Base-by-base conservation (phyloP, 2,113 vertebrate species). In the Colius striatus region DNA sequence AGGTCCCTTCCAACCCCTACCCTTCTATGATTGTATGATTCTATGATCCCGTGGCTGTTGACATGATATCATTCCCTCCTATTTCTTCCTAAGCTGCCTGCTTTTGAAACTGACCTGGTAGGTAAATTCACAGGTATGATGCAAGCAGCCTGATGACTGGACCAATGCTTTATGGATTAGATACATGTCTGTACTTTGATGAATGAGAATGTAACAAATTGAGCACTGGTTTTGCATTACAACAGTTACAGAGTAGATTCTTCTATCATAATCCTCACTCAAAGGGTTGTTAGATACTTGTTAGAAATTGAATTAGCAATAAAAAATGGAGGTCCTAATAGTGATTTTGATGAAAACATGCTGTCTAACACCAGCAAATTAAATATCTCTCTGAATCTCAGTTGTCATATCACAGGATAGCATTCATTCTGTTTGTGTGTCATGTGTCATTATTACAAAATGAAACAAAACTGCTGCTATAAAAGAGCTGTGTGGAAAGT, bases 171-270 rank as follows among this genome's bases (percentile, higher is more conserved):
- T 73, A 30, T 1, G 13, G 43, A 32, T 50, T 45, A 77, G 27
- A 16, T 47, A 76, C n/a, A 11, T 23, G n/a, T 16, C 15, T 3
- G 2, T 41, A 29, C 16, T 25, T 61, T 0, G 0, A 3, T 57
- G 26, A 72, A 61, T 18, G 22, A 86, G 43, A 51, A 70, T 11
- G 30, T 16, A 70, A 45, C 16, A 74, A 84, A 51, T 3, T 16
- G 18, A 90, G n/a, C 27, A 22, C 16, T 2, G 4, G 19, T 20
- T 84, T 67, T 81, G 21, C n/a, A 25, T 34, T 72, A 22, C 0
- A 4, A 54, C 15, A 29, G 34, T 50, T 66, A 55, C 22, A 65
- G 71, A 47, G 47, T 8, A 65, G 71, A 54, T 80, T 54, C 18
- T 61, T 54, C n/a, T 62, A 6, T 47, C 34, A 13, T 74, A 67